These are phyloP conservation scores for Ichneumoninae sp. DNA, from an alignment of 2,888 invertebrate genomes.

Conservation along the genomic window DNA sequence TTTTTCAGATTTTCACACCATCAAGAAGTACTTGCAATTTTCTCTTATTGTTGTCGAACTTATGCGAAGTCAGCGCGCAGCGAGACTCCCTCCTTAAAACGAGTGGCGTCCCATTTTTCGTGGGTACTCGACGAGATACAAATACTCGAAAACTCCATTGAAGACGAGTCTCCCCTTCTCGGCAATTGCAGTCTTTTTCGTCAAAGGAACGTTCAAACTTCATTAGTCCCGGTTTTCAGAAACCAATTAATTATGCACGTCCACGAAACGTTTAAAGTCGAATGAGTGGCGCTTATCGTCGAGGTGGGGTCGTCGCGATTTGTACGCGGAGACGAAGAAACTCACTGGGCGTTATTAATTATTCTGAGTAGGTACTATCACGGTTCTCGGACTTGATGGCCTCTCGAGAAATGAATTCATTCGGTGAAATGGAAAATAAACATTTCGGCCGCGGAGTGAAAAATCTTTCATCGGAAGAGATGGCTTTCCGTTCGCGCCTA, in stretches of 20 bases:
- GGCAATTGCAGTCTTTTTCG: not conserved
- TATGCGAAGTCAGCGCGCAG: too few species aligned
- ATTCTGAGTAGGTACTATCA: conserved; percentile 1
- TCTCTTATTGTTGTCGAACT: too few species aligned
- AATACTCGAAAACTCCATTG: not conserved
- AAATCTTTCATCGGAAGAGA: conserved; percentile 6
- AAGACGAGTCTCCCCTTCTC: not conserved
- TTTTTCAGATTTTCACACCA: too few species aligned
- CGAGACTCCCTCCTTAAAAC: too few species aligned
- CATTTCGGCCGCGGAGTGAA: not conserved
- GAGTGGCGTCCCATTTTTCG: too few species aligned
- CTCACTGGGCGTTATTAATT: conserved; percentile 30
- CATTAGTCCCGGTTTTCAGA: not conserved
- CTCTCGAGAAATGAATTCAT: conserved; percentile 23
- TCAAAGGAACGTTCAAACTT: not conserved
- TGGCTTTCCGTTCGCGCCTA: not conserved
- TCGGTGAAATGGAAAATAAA: not conserved
- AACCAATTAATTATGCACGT: not conserved
- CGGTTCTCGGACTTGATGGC: conserved; percentile 1
- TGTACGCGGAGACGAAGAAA: not conserved
- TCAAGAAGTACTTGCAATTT: too few species aligned
- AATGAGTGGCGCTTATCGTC: not conserved
- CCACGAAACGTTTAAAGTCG: not conserved
- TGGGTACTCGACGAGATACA: too few species aligned
- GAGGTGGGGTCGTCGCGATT: not conserved